These are phyloP conservation scores for Microctonus hyperodae DNA, from an alignment of 2,888 invertebrate genomes.

Conservation along the genomic window DNA sequence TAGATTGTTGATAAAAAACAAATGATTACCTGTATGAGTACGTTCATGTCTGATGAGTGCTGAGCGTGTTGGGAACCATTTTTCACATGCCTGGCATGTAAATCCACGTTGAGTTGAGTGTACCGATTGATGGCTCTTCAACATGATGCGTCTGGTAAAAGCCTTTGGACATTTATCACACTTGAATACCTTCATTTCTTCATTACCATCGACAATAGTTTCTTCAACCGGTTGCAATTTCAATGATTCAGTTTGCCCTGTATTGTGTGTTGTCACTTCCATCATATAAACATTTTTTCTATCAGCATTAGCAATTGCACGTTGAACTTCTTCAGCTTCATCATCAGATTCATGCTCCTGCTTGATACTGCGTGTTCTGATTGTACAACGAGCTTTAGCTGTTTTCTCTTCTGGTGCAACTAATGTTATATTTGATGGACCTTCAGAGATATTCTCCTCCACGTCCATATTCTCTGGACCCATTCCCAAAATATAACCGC, in stretches of 20 bases:
- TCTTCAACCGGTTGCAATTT: conserved; percentile 51
- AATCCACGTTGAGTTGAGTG: conserved; percentile 69
- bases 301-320: conserved; percentile 53
- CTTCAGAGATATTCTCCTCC: conserved; percentile 57
- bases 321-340: conserved; percentile 57
- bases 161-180: conserved; percentile 72
- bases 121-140: conserved; percentile 70
- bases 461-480: conserved; percentile 58
- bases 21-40: conserved; percentile 69
- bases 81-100: conserved; percentile 70
- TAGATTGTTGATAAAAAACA: conserved; percentile 49
- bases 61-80: conserved; percentile 73
- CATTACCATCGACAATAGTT: conserved; percentile 51
- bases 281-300: conserved; percentile 59
- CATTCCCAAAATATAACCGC: conserved; percentile 61
- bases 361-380: conserved; percentile 57
- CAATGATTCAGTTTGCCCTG: conserved; percentile 47
- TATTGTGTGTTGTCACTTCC: conserved; percentile 52
- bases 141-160: conserved; percentile 69
- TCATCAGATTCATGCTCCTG: conserved; percentile 61
- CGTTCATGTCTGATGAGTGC: conserved; percentile 75
- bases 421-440: conserved; percentile 66
- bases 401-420: conserved; percentile 57
- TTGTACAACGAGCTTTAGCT: conserved; percentile 61
- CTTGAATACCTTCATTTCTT: conserved; percentile 67